Evolutionary conservation across 2,797 vertebrate species (phyloP).

Genomic region (Tympanoctomys barrerae): DNA sequence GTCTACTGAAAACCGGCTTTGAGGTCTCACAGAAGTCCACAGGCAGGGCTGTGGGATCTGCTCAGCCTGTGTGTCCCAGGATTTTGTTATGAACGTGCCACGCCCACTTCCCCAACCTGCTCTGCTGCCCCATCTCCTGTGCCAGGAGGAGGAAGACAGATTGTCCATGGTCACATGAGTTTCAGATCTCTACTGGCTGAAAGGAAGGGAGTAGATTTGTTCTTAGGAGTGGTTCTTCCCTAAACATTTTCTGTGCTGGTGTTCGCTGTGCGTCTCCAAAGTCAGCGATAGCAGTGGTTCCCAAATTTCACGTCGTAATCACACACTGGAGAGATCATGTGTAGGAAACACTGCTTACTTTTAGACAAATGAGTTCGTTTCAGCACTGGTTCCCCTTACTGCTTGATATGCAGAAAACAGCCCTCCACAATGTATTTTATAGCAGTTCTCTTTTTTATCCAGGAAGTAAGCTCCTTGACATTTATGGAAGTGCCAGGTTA

Average conservation of each 20-base stretch:
- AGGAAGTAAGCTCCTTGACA: not conserved
- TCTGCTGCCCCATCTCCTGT: not conserved
- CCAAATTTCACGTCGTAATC: not conserved
- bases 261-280: not conserved
- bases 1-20: not conserved
- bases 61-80: not conserved
- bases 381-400: not conserved
- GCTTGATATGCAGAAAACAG: not conserved
- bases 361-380: not conserved
- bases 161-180: not conserved
- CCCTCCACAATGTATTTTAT: not conserved
- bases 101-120: not conserved
- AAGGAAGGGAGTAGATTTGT: not conserved
- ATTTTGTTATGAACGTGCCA: not conserved
- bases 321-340: not conserved
- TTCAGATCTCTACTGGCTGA: not conserved
- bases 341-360: not conserved
- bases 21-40: not conserved
- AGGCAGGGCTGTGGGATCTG: not conserved
- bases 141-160: not conserved
- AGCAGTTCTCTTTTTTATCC: not conserved
- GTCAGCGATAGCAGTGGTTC: not conserved
- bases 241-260: not conserved
- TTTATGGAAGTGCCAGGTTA: constrained; percentile 39
- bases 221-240: not conserved